These are phyloP conservation scores for Dreissena polymorpha DNA, from an alignment of 1,140 invertebrate genomes.

Conservation along the genomic window DNA sequence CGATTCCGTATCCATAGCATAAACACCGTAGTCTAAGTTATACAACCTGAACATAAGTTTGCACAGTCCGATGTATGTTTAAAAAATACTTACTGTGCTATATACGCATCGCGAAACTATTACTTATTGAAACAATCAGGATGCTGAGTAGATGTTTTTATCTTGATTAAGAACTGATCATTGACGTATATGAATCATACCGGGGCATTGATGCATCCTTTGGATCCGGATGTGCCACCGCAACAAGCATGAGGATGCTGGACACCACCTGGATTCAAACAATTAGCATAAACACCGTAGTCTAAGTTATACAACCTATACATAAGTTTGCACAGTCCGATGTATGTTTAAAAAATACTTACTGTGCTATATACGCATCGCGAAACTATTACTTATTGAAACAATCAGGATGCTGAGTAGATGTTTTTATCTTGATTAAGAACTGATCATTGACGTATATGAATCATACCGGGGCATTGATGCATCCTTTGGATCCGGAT, in stretches of 20 bases:
- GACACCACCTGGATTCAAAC: neutral
- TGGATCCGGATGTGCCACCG: constrained; percentile 6
- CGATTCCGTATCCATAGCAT: constrained; percentile 45
- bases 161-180: constrained; percentile 11
- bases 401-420: too few relatives aligned
- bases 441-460: neutral
- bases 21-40: neutral
- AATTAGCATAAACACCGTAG: too few relatives aligned
- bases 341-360: too few relatives aligned
- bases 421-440: too few relatives aligned
- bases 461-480: constrained; percentile 1
- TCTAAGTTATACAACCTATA: too few relatives aligned
- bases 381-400: too few relatives aligned
- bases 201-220: constrained; percentile 8
- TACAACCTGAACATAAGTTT: neutral
- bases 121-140: too few relatives aligned
- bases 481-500: constrained; percentile 9
- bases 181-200: neutral
- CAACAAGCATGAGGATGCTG: constrained; percentile 35
- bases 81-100: too few relatives aligned
- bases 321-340: too few relatives aligned
- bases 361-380: too few relatives aligned
- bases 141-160: too few relatives aligned
- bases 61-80: constrained; percentile 19
- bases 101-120: too few relatives aligned